Evolutionary conservation across 2,113 vertebrate genomes (phyloP), one percentile per base, ranked within the genome.

Genomic region (Scatophagus argus): DNA sequence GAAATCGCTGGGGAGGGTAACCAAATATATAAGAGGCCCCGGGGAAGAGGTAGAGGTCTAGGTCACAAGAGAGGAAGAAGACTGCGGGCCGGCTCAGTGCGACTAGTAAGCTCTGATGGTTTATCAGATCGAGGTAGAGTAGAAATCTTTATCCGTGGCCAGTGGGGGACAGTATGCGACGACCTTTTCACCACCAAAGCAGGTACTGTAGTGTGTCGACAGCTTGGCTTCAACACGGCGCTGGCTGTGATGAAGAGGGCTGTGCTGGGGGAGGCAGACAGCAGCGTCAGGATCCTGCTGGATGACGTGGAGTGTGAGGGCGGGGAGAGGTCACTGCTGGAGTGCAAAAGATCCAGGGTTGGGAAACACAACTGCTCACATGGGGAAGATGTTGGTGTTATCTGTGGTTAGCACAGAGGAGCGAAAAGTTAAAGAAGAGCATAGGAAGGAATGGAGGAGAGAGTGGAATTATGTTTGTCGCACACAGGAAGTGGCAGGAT

Each of bases 261-360:
- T 0, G 89, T 70, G 25, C 75, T 93, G 19, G 93, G 92, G 0
- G 60, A 89, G 52, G 95, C 93, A 0, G 86, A 88, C 19, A 32
- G 44, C 16, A 74, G 66, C 1, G 82, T 94, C 31, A 83, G 61
- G 66, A 84, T 93, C 36, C 58, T 91, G 23, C 46, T 95, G 85
- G 93, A 94, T 9, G 92, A 95, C 17, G 93, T 94, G 82, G 85
- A 91, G 83, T 95, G 94, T 25, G 85, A 94, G 7, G 93, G 95
- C 1, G 77, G 58, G 2, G 94, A 95, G 65, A 76, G 67, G 12
- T 92, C 90, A 5, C 88, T 95, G 58, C 87, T 96, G 58, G 87
- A 90, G 9, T 93, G 95, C 78, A 89, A 84, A 77, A 92, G 93
- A 55, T 75, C 88, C 23, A 84, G 58, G 59, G 83, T 95, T 9